These are phyloP conservation scores for Calidris pygmaea DNA, from an alignment of 2,113 vertebrate genomes.

Conservation along the genomic window DNA sequence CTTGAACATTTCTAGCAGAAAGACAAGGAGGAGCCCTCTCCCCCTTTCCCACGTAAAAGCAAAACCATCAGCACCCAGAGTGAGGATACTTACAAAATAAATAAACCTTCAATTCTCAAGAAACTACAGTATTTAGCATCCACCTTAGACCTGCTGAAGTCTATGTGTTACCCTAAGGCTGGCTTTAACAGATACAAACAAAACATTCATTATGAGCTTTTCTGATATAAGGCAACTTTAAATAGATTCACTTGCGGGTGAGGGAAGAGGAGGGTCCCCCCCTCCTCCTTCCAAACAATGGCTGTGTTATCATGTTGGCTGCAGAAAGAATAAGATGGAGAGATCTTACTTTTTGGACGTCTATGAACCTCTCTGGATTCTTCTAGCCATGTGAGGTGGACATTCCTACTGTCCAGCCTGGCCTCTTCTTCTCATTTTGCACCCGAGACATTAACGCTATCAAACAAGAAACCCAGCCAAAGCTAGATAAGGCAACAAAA, in stretches of 20 bases:
- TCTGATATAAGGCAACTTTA: constrained; percentile 81
- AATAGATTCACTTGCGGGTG: constrained; percentile 65
- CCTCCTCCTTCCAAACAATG: constrained; percentile 52
- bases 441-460: constrained; percentile 66
- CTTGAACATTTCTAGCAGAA: constrained; percentile 35
- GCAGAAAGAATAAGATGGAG: constrained; percentile 47
- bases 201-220: constrained; percentile 76
- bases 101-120: constrained; percentile 54
- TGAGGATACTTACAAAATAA: constrained; percentile 48
- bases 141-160: constrained; percentile 60
- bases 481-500: constrained; percentile 84
- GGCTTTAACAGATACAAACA: constrained; percentile 68
- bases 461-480: constrained; percentile 78
- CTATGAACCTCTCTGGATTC: constrained; percentile 40
- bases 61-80: constrained; percentile 24
- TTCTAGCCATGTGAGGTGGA: constrained; percentile 32
- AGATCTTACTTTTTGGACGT: constrained; percentile 20
- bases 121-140: constrained; percentile 55
- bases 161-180: constrained; percentile 71
- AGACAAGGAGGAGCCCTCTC: constrained; percentile 40
- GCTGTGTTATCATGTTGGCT: constrained; percentile 62
- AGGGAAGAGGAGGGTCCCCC: constrained; percentile 17
- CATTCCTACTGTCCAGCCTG: constrained; percentile 54
- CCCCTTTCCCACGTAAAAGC: background rate
- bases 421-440: constrained; percentile 55